A percentile compares a stretch with the other conserved stretches of the same genome.
These are phyloP conservation scores for Ptychochromis oligacanthus DNA, from an alignment of 2,113 vertebrate species.

Conservation along the genomic window DNA sequence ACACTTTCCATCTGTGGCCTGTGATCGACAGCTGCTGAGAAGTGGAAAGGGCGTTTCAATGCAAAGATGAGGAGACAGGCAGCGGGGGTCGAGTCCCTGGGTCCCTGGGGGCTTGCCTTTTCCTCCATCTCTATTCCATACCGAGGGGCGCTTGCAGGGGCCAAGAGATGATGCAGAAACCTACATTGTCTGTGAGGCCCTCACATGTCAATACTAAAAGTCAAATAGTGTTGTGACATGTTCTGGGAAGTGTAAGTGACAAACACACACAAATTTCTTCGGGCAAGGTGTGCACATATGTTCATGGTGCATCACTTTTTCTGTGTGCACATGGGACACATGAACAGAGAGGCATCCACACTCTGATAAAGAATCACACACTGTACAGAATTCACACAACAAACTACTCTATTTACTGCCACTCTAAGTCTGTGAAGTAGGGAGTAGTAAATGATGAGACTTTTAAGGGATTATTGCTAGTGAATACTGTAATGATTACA, in stretches of 20 bases:
- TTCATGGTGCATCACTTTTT: not conserved
- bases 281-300: conserved; percentile 15
- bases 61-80: conserved; percentile 66
- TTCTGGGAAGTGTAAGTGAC: conserved; percentile 27
- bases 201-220: conserved; percentile 47
- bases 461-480: conserved; percentile 13
- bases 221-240: conserved; percentile 62
- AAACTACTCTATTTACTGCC: conserved; percentile 41
- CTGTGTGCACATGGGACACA: conserved; percentile 15
- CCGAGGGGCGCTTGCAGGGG: conserved; percentile 33
- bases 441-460: conserved; percentile 10
- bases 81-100: conserved; percentile 53
- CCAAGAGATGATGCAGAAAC: conserved; percentile 28
- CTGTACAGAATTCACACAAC: conserved; percentile 1
- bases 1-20: conserved; percentile 75
- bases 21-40: conserved; percentile 77
- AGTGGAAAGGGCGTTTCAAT: conserved; percentile 44
- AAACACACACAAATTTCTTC: conserved; percentile 29
- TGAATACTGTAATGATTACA: not conserved
- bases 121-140: conserved; percentile 8
- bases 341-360: conserved; percentile 7
- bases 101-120: conserved; percentile 31
- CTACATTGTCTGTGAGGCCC: conserved; percentile 44
- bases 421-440: conserved; percentile 20
- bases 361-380: conserved; percentile 4